Evolutionary conservation across 1,140 invertebrate species (phyloP).

Genomic region (Anastrepha ludens): DNA sequence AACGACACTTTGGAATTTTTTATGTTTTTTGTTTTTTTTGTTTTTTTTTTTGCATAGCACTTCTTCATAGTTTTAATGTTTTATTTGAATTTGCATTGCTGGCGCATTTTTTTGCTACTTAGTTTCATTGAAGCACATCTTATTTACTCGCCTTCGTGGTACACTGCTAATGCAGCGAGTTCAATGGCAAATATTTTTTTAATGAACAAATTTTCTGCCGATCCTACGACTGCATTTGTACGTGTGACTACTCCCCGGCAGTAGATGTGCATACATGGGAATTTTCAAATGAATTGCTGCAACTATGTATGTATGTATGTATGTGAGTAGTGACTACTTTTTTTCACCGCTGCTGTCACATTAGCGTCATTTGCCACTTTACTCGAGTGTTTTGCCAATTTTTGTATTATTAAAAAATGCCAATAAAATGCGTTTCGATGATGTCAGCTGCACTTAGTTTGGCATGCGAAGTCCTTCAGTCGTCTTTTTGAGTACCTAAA

Average conservation of each 20-base stretch:
- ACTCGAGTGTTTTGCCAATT: neutral
- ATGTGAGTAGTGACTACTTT: neutral
- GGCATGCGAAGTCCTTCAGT: neutral
- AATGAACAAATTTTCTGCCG: neutral
- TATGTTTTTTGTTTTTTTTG: neutral
- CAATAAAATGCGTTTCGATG: neutral
- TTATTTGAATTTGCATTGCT: neutral
- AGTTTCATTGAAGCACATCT: slow-evolving; percentile 12
- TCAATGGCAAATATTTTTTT: slow-evolving; percentile 32
- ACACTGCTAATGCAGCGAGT: neutral
- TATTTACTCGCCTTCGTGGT: slow-evolving; percentile 41
- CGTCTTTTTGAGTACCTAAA: neutral
- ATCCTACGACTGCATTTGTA: neutral
- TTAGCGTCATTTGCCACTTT: slow-evolving; percentile 31
- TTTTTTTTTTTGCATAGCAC: neutral
- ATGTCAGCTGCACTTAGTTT: neutral
- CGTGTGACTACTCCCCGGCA: neutral
- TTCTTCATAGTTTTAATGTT: neutral
- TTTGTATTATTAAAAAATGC: neutral
- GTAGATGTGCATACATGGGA: neutral
- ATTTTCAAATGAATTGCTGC: too few relatives aligned
- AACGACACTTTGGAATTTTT: neutral
- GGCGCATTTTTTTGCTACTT: neutral
- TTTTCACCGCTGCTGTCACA: neutral
- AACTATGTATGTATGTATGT: too few relatives aligned